A percentile compares a stretch with the other conserved stretches of the same genome.
These are phyloP conservation scores for Gobio occitaniae DNA, from an alignment of 2,797 vertebrate genomes.

Conservation along the genomic window DNA sequence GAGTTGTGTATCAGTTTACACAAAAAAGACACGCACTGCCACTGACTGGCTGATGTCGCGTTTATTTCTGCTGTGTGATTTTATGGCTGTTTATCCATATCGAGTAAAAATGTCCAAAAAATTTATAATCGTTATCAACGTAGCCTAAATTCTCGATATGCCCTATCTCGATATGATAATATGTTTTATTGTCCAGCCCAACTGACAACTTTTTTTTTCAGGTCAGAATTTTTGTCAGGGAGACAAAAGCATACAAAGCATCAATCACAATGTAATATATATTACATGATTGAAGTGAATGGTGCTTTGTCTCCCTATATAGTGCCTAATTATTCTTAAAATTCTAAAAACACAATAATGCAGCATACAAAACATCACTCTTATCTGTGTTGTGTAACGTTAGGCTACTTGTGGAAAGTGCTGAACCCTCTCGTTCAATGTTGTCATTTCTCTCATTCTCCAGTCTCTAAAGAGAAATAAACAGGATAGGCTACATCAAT, in stretches of 20 bases:
- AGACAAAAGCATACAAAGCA: background rate
- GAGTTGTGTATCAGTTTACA: no score
- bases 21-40: no score
- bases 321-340: background rate
- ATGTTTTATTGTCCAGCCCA: no score
- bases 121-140: no score
- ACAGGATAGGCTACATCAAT: background rate
- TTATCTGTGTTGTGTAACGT: conserved; percentile 62
- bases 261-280: background rate
- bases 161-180: no score
- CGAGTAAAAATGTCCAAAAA: no score
- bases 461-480: conserved; percentile 75
- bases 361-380: background rate
- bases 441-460: conserved; percentile 76
- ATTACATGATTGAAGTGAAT: no score
- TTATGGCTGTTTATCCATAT: no score
- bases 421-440: conserved; percentile 68
- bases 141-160: no score
- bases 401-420: conserved; percentile 67
- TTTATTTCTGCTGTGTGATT: no score
- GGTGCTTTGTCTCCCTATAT: no score
- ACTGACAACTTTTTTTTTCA: background rate
- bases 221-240: background rate
- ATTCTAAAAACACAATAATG: background rate
- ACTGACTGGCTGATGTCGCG: no score